Percentiles rank a stretch among this genome's conserved stretches.
These are phyloP conservation scores for Hippocampus mohnikei DNA, from an alignment of 2,113 vertebrate species.

Conservation along the genomic window DNA sequence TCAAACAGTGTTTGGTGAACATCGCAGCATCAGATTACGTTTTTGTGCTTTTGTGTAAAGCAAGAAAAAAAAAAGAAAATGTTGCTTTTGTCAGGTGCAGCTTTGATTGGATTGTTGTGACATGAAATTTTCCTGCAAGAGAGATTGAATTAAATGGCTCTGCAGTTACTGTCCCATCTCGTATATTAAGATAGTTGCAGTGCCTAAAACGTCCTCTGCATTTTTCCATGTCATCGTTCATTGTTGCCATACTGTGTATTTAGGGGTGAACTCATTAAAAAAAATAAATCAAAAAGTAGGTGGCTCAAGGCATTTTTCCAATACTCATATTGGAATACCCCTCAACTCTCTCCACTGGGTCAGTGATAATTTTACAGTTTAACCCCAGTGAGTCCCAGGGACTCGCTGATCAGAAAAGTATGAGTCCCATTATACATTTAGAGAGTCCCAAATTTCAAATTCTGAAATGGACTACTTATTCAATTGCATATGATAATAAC, in stretches of 20 bases:
- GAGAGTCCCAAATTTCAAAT: too few relatives aligned
- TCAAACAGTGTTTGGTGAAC: slow-evolving; percentile 24
- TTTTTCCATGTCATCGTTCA: slow-evolving; percentile 68
- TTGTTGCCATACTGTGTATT: slow-evolving; percentile 54
- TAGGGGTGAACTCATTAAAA: slow-evolving; percentile 54
- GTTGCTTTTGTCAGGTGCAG: slow-evolving; percentile 17
- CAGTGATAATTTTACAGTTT: too few relatives aligned
- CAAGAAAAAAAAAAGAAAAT: background rate
- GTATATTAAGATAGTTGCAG: slow-evolving; percentile 41
- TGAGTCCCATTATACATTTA: too few relatives aligned
- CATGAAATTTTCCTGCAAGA: slow-evolving; percentile 4
- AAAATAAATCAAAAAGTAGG: background rate
- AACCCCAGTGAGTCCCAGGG: too few relatives aligned
- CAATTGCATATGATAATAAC: too few relatives aligned
- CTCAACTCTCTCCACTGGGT: slow-evolving; percentile 45
- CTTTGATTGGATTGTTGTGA: slow-evolving; percentile 2
- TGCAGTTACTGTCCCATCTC: slow-evolving; percentile 22
- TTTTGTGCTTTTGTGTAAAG: slow-evolving; percentile 26
- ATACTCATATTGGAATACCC: slow-evolving; percentile 29
- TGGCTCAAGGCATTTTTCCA: slow-evolving; percentile 60
- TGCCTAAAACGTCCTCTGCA: slow-evolving; percentile 52
- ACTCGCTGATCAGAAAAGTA: too few relatives aligned
- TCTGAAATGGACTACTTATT: too few relatives aligned
- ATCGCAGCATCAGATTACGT: slow-evolving; percentile 33
- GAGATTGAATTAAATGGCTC: slow-evolving; percentile 22